Evolutionary conservation across 1,140 invertebrate species (phyloP).

Genomic region (Protaetia brevitarsis): DNA sequence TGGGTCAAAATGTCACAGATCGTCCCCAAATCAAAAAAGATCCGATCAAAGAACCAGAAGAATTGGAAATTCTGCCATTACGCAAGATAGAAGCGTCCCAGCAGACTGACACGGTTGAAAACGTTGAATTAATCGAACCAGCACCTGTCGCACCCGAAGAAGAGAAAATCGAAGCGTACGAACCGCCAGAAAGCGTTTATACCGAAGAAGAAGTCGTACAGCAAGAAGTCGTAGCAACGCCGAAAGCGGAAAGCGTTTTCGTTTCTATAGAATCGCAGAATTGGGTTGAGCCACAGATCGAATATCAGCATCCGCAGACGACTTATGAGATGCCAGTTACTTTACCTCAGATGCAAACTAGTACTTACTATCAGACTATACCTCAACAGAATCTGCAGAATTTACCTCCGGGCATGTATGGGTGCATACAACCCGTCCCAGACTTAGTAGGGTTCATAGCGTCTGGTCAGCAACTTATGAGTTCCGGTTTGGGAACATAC

Average conservation of each 20-base stretch:
- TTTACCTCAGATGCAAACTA: constrained; percentile 10
- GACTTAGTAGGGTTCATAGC: constrained; percentile 55
- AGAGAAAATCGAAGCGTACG: constrained; percentile 51
- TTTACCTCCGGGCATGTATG: constrained; percentile 43
- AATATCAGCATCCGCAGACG: constrained; percentile 8
- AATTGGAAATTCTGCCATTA: neutral
- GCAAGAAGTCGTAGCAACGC: neutral
- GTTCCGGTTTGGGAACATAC: constrained; percentile 48
- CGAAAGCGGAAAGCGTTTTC: constrained; percentile 25
- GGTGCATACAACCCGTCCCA: constrained; percentile 53
- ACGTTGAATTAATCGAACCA: neutral
- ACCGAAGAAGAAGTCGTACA: neutral
- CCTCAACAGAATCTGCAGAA: constrained; percentile 41
- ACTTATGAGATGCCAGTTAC: constrained; percentile 11
- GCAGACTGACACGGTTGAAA: neutral
- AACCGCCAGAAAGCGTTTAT: neutral
- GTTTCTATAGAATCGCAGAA: neutral
- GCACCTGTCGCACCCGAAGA: constrained; percentile 10
- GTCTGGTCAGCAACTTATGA: constrained; percentile 50
- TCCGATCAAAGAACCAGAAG: neutral
- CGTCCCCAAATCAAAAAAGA: neutral
- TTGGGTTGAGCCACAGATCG: constrained; percentile 1
- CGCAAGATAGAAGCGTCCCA: neutral
- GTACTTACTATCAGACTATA: constrained; percentile 14
- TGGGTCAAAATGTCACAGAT: constrained; percentile 51